phyloP scores from a whole-genome alignment of 2,888 invertebrate species.

The Aspidiotus rigidus region DNA sequence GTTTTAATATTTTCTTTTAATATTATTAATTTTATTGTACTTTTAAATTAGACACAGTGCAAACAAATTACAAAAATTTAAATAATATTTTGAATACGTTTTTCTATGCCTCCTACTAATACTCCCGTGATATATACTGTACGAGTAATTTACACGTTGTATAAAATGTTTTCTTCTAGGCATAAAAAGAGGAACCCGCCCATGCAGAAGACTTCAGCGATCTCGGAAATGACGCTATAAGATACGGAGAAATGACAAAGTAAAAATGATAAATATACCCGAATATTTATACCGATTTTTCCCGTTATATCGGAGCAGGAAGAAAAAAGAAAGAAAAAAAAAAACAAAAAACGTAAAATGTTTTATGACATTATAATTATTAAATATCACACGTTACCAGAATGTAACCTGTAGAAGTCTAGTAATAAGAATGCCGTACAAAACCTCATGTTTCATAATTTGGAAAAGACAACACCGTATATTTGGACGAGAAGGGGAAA shows the following conservation, averaged over 20 bases:
- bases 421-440: conserved; percentile 16
- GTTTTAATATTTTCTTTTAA: conserved; percentile 4
- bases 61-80: too few species aligned
- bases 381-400: conserved; percentile 25
- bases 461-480: conserved; percentile 17
- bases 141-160: too few species aligned
- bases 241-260: too few species aligned
- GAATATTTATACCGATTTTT: too few species aligned
- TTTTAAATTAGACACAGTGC: background rate
- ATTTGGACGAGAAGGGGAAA: conserved; percentile 10
- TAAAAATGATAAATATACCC: too few species aligned
- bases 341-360: conserved; percentile 6
- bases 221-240: too few species aligned
- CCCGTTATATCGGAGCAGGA: background rate
- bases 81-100: too few species aligned
- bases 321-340: background rate
- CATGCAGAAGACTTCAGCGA: too few species aligned
- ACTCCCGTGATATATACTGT: too few species aligned
- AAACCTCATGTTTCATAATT: conserved; percentile 30
- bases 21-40: conserved; percentile 1
- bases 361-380: conserved; percentile 21
- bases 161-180: too few species aligned
- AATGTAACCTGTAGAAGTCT: background rate
- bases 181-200: too few species aligned
- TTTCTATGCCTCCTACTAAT: too few species aligned